phyloP scores from a whole-genome alignment of 2,113 vertebrate species.

The Pseudorectes ferrugineus region DNA sequence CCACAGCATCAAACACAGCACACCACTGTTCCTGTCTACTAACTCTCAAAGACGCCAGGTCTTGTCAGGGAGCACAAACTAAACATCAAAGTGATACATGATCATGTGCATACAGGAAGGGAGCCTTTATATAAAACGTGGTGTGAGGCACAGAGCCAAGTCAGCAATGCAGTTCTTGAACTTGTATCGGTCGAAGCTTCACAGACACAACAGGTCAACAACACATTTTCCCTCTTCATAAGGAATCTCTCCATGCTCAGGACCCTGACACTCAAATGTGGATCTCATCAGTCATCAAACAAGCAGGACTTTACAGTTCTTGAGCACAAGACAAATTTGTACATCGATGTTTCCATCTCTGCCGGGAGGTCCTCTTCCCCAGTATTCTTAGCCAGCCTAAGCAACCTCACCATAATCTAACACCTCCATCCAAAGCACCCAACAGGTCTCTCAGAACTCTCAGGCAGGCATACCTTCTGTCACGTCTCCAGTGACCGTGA shows the following conservation, averaged over 20 bases:
- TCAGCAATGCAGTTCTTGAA: not conserved
- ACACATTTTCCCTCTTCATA: not conserved
- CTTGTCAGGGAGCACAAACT: not conserved
- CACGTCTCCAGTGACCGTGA: not conserved
- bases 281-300: not conserved
- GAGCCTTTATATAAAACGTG: not conserved
- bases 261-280: not conserved
- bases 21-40: not conserved
- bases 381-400: not conserved
- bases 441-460: not conserved
- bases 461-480: conserved; percentile 68
- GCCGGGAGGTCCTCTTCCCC: not conserved
- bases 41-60: not conserved
- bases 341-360: not conserved
- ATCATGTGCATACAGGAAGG: fast-evolving
- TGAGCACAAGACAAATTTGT: not conserved
- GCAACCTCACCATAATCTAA: not conserved
- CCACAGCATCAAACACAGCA: not conserved
- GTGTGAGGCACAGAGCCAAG: not conserved
- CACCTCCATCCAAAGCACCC: not conserved
- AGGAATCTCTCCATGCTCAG: not conserved
- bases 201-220: not conserved
- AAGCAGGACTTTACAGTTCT: not conserved
- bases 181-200: not conserved
- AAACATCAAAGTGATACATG: not conserved